Evolutionary conservation across 2,888 invertebrate species (phyloP).

Genomic region (Meliscaeva auricollis): DNA sequence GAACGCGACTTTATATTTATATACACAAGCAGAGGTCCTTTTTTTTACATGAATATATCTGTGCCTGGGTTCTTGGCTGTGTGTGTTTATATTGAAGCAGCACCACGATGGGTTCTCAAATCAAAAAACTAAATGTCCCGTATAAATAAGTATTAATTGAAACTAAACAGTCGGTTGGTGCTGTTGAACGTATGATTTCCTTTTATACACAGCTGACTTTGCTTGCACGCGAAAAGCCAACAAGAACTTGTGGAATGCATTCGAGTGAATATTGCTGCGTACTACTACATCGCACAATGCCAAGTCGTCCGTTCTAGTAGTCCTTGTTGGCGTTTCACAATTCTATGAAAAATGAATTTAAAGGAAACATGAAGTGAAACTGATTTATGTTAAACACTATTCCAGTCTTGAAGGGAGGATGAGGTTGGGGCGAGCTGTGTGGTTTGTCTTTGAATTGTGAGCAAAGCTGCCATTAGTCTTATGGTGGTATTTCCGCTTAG

Average conservation of each 20-base stretch:
- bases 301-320: constrained; percentile 2
- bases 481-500: constrained; percentile 32
- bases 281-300: not conserved
- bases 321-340: constrained; percentile 1
- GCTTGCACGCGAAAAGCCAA: constrained; percentile 19
- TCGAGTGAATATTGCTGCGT: constrained; percentile 30
- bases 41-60: not conserved
- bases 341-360: constrained; percentile 16
- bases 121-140: constrained; percentile 55
- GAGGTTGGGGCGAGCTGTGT: not conserved
- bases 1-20: not conserved
- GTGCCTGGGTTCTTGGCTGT: too few relatives aligned
- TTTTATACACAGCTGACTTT: constrained; percentile 20
- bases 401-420: constrained; percentile 28
- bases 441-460: constrained; percentile 7
- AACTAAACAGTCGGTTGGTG: constrained; percentile 65
- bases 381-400: constrained; percentile 62
- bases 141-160: constrained; percentile 70
- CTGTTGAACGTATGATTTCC: constrained; percentile 56
- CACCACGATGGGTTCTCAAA: constrained; percentile 24
- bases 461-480: constrained; percentile 13
- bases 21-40: not conserved
- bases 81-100: not conserved
- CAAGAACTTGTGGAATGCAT: constrained; percentile 43
- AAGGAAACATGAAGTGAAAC: constrained; percentile 41